Percentiles rank a stretch among this genome's conserved stretches.
These are phyloP conservation scores for Aleadryas rufinucha DNA, from an alignment of 2,113 vertebrate species.

Conservation along the genomic window DNA sequence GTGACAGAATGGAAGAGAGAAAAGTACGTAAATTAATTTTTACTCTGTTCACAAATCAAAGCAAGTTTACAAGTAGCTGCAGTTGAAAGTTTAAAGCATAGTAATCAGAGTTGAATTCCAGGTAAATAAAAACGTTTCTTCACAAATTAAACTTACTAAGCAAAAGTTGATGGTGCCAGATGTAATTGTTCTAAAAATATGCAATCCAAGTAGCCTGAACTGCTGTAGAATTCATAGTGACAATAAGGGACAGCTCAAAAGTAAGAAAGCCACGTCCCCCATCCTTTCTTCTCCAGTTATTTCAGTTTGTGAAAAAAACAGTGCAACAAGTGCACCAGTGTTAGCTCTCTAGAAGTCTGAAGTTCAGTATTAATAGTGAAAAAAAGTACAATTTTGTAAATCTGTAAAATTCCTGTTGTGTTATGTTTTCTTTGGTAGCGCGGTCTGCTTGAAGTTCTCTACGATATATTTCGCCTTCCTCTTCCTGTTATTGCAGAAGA, in stretches of 20 bases:
- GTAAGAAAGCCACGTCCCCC: neutral
- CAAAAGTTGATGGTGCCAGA: neutral
- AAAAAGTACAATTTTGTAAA: neutral
- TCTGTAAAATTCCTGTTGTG: neutral
- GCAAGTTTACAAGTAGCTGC: neutral
- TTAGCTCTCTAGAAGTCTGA: neutral
- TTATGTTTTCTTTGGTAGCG: conserved; percentile 68
- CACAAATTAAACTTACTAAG: neutral
- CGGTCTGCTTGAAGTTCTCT: conserved; percentile 93
- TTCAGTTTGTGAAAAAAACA: neutral
- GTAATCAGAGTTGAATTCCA: neutral
- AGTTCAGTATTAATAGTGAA: neutral
- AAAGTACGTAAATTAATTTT: neutral
- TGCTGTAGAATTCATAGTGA: neutral
- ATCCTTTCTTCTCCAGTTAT: neutral
- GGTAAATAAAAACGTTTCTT: neutral
- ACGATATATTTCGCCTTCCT: conserved; percentile 96
- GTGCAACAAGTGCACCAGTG: neutral
- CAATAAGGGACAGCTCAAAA: neutral
- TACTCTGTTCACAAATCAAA: neutral
- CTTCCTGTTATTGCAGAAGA: conserved; percentile 90
- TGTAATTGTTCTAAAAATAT: neutral
- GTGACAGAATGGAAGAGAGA: neutral
- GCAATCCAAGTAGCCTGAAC: neutral
- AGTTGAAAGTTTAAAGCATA: neutral